Evolutionary conservation across 1,140 invertebrate genomes (phyloP), one percentile per base, ranked within the genome.

Genomic region (Fopius arisanus): DNA sequence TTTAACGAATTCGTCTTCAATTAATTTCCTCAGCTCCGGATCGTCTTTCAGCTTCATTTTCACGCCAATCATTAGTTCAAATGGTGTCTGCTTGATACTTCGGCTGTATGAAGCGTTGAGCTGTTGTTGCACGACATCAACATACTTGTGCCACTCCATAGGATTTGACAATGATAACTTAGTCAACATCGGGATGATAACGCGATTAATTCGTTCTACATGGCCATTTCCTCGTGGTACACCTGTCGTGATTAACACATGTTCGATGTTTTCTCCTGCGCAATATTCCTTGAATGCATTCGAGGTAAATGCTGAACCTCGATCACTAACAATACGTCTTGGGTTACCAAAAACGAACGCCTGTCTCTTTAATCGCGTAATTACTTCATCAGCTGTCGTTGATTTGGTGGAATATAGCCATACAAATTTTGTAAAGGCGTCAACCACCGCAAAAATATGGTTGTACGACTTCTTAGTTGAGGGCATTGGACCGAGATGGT

Each of bases 261-360:
- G 83, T 6, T 77, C 31, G 28, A 88, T 85, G 26, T 77, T 74
- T 76, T 86, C 79, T 7, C 72, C 21, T n/a, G 70, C 14, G 51
- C 78, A 80, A 31, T 80, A 82, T 16, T 77, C 33, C 9, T 70
- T 21, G 66, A 84, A 86, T n/a, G 54, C 73, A 1, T 66, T 73
- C 0, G 72, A 70, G 0, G 77, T 81, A 72, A 82, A 86, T 0
- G 76, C 75, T 3, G 70, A 72, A 7, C 82, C 82, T 67, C 79
- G 59, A 51, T 87, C 84, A 1, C 76, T 76, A 10, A 87, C 78
- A 10, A 86, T 82, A 67, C 78, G 51, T 2, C 65, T 23, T 21
- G 84, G 84, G 75, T 81, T 83, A 5, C 84, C 84, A 76, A 86
- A 88, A 31, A 37, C 74, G 43, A 54, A 62, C 73, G 74, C 67